Base-by-base conservation (phyloP, 2,113 vertebrate species). In the Bettongia penicillata region DNA sequence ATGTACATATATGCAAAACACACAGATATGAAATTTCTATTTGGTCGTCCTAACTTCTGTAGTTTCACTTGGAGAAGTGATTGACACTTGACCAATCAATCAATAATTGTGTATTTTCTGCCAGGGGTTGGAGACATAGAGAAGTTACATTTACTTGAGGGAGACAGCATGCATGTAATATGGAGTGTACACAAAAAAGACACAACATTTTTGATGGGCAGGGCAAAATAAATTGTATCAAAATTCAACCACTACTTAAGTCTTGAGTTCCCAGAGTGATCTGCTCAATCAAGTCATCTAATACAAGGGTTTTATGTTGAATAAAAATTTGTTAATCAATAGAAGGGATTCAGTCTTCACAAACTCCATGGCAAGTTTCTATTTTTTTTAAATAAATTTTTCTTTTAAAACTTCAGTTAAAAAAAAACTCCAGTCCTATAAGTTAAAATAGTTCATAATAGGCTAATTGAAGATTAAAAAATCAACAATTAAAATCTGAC, bases 51-150 rank as follows among this genome's bases (percentile, higher is more conserved):
- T 95, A 94, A 84, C 50, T 91, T 53, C 68, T 91, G 84, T 91
- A 89, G 94, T 96, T 92, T 93, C 92, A 77, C 52, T 91, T 47
- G 92, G 8, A 89, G 53, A 94, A 96, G 55, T 95, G 43, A 77
- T 53, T 91, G 0, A 77, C 37, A n/a, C n/a, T n/a, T 37, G n/a
- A n/a, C 4, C 31, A 37, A 68, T 16, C 0, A 37, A 37, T 37
- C 37, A 77, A 77, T 19, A n/a, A n/a, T 77, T 16, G 37, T 31
- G 37, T 77, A n/a, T 77, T 77, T 2, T 68, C 28, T 68, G 61
- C 61, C 31, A 14, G 61, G 3, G 12, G 4, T 11, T 77, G 37
- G 37, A 77, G 16, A n/a, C 37, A n/a, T 19, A 77, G 19, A 77
- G 37, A 77, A 37, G 5, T n/a, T n/a, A 16, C 68, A 5, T 6